Base-by-base conservation (phyloP, 53 echinoderm and acorn worm species). In the Arbacia lixula region DNA sequence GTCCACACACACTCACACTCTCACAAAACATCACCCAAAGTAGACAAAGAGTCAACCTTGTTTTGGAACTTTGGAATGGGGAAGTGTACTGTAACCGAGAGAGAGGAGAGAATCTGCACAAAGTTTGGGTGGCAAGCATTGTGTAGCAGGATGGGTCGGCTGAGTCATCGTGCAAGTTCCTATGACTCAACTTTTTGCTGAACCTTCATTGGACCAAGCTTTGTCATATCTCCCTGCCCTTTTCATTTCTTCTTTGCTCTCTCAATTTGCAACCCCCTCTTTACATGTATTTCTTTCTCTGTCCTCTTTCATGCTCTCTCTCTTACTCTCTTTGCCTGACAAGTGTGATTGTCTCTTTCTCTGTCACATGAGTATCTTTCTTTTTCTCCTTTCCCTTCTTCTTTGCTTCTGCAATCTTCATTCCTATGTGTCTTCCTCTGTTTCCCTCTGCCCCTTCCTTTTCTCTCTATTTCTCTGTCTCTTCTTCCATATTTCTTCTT, bases 81-180 rank as follows among this genome's bases (percentile, higher is more conserved):
- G n/a, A n/a, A n/a, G n/a, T n/a, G n/a, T n/a, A n/a, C n/a, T n/a
- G n/a, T n/a, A n/a, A n/a, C n/a, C n/a, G n/a, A n/a, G n/a, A n/a
- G n/a, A n/a, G n/a, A n/a, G n/a, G n/a, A 46, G 8, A 46, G 6
- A 46, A 46, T 10, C 46, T 46, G 46, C 8, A 6, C 14, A 12
- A 6, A 12, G 8, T 14, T 6, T 46, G 46, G 12, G 12, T 46
- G 12, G 46, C 14, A n/a, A n/a, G n/a, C n/a, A 46, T 46, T 46
- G 6, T 46, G 46, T 10, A 46, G 19, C 72, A 51, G 75, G 54
- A 75, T 36, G 34, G 34, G 75, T 54, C 52, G 36, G 35, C 53
- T 75, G 75, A 75, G 53, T 75, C 75, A 75, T 20, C 66, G 38
- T 36, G 36, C 37, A 51, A 54, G 75, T 75, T 75, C 75, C 75